Percentiles rank a stretch among this genome's conserved stretches.
Conservation (phyloP, 2,888 invertebrate genomes). For the Chymomyza caudatula region DNA sequence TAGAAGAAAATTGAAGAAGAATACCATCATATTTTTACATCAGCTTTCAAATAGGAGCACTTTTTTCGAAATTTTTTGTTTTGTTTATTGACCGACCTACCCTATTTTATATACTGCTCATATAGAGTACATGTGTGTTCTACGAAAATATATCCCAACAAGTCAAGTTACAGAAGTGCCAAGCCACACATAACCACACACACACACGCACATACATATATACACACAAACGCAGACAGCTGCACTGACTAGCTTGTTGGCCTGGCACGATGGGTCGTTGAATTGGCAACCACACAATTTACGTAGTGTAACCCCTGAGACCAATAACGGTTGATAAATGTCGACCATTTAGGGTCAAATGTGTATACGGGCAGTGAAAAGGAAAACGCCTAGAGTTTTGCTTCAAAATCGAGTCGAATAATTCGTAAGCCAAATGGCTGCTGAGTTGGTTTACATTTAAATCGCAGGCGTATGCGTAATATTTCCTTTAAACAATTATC, state of each 20-base stretch:
- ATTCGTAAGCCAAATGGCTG: slow-evolving; percentile 44
- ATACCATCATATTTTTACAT: too few relatives aligned
- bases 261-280: slow-evolving; percentile 44
- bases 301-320: slow-evolving; percentile 71
- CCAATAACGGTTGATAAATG: slow-evolving; percentile 75
- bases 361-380: slow-evolving; percentile 40
- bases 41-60: too few relatives aligned
- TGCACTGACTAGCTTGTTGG: slow-evolving; percentile 42
- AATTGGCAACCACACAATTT: slow-evolving; percentile 74
- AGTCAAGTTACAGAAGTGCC: slow-evolving; percentile 16
- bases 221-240: slow-evolving; percentile 14
- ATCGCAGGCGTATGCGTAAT: slow-evolving; percentile 64
- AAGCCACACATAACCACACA: slow-evolving; percentile 22
- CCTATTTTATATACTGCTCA: background rate
- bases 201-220: slow-evolving; percentile 28
- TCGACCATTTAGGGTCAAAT: slow-evolving; percentile 73
- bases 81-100: too few relatives aligned
- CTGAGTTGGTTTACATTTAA: slow-evolving; percentile 55
- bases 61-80: too few relatives aligned
- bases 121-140: background rate
- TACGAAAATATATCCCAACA: slow-evolving; percentile 17
- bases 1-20: too few relatives aligned
- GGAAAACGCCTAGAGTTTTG: background rate
- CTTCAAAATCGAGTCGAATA: slow-evolving; percentile 26
- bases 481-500: slow-evolving; percentile 71